Evolutionary conservation across 2,113 vertebrate species (phyloP).

Genomic region (Euleptes europaea): DNA sequence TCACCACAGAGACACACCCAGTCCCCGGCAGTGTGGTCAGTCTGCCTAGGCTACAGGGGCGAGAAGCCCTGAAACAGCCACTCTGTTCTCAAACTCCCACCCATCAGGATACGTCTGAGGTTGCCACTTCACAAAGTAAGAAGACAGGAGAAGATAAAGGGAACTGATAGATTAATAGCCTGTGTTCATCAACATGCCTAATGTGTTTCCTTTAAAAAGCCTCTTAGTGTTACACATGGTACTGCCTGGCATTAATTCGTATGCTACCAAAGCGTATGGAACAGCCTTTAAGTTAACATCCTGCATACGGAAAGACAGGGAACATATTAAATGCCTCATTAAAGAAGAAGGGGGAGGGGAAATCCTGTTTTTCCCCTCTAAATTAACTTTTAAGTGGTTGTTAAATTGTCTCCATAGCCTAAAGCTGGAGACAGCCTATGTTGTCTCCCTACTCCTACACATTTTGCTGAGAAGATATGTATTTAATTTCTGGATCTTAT

Average conservation of each 20-base stretch:
- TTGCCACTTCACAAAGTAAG: background rate
- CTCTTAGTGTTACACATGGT: background rate
- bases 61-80: background rate
- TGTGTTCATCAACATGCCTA: background rate
- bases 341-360: background rate
- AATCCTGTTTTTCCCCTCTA: background rate
- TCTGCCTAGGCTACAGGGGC: background rate
- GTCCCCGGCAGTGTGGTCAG: background rate
- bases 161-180: background rate
- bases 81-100: background rate
- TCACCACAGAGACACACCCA: background rate
- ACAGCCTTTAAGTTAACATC: background rate
- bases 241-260: background rate
- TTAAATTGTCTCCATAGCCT: background rate
- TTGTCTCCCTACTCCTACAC: background rate
- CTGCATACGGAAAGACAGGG: background rate
- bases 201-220: background rate
- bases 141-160: background rate
- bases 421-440: background rate
- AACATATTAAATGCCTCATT: background rate
- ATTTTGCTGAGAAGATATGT: background rate
- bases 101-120: background rate
- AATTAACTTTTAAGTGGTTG: background rate
- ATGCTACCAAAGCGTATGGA: background rate
- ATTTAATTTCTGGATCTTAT: slow-evolving; percentile 15